Evolutionary conservation across 2,888 invertebrate genomes (phyloP).

Genomic region (Coleophora deauratella): DNA sequence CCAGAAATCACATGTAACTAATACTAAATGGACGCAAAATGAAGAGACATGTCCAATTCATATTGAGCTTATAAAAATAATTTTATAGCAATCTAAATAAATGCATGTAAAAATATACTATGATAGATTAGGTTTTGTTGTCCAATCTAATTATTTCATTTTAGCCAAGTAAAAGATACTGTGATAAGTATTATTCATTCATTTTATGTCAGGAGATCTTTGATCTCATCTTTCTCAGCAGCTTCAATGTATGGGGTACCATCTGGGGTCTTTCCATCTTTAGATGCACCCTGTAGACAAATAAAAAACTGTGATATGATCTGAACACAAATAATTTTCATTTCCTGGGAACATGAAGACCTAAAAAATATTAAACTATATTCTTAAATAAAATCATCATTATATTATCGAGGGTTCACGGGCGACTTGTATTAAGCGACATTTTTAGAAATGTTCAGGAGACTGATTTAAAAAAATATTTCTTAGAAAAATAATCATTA

Average conservation of each 20-base stretch:
- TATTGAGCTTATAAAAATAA: conserved; percentile 68
- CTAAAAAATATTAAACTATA: too few species aligned
- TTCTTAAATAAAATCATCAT: too few species aligned
- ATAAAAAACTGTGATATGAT: conserved; percentile 1
- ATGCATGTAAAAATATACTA: conserved; percentile 67
- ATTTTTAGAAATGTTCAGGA: too few species aligned
- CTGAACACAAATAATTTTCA: background rate
- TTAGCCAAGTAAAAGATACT: conserved; percentile 28
- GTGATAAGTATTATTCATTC: conserved; percentile 16
- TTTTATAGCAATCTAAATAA: conserved; percentile 62
- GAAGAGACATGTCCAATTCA: conserved; percentile 41
- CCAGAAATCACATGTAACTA: conserved; percentile 39
- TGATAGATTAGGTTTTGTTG: conserved; percentile 37
- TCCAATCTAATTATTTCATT: conserved; percentile 41
- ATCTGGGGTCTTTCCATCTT: conserved; percentile 88
- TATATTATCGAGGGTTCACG: too few species aligned
- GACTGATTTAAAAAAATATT: too few species aligned
- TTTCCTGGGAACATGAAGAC: too few species aligned
- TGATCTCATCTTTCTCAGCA: conserved; percentile 94
- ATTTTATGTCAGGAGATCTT: conserved; percentile 76
- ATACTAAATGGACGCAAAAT: conserved; percentile 58
- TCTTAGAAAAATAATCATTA: too few species aligned
- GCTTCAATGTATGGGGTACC: conserved; percentile 90
- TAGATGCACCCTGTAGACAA: conserved; percentile 82
- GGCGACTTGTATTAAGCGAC: too few species aligned